These are phyloP conservation scores for Cirrhinus molitorella DNA, from an alignment of 2,797 vertebrate genomes.

Conservation along the genomic window DNA sequence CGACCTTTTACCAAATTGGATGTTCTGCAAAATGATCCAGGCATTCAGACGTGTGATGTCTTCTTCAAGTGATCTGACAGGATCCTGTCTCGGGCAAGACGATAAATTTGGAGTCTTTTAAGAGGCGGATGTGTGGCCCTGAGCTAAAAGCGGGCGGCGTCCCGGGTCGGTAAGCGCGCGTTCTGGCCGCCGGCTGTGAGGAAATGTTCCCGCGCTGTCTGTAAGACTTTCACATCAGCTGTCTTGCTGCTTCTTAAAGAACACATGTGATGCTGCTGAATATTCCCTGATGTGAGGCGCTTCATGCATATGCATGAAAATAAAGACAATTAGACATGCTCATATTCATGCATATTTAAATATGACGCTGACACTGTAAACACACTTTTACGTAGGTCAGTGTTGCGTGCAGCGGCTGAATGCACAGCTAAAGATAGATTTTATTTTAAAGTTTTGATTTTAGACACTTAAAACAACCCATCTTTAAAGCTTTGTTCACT, in stretches of 20 bases:
- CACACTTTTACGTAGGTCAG: background rate
- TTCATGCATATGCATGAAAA: background rate
- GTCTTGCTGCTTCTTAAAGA: background rate
- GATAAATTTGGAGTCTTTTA: background rate
- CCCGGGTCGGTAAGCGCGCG: background rate
- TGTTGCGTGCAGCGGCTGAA: background rate
- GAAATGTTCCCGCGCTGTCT: background rate
- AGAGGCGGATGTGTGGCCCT: background rate
- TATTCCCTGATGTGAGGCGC: background rate
- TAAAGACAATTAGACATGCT: background rate
- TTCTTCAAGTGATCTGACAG: conserved; percentile 6
- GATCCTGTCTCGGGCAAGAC: background rate
- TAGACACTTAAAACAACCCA: background rate
- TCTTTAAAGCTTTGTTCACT: background rate
- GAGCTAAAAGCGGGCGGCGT: conserved; percentile 1
- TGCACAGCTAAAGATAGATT: background rate
- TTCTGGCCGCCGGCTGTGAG: background rate
- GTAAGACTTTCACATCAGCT: background rate
- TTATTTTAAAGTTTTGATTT: background rate
- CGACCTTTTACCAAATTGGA: conserved; percentile 26
- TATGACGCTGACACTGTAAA: conserved; percentile 15
- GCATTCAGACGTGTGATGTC: background rate
- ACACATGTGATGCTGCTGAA: background rate
- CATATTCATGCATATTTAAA: conserved; percentile 2
- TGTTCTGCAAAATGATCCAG: background rate